Conservation (phyloP, 1,140 invertebrate genomes). For the Ceratoteleas bidentatus region DNA sequence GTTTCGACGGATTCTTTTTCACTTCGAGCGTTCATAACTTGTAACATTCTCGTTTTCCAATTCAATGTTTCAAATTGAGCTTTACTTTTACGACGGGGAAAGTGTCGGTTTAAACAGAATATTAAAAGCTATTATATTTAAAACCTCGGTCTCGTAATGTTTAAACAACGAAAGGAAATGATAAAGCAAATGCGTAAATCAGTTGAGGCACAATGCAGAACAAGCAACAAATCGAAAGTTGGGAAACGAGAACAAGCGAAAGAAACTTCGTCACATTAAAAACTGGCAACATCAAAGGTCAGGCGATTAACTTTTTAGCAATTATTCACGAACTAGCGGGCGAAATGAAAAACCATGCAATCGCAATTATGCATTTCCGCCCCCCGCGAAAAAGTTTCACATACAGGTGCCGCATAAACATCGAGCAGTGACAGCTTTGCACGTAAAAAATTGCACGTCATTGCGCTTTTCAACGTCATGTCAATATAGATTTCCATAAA, state of each 20-base stretch:
- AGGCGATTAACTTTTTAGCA: conserved; percentile 4
- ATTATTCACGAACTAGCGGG: background rate
- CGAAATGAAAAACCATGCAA: conserved; percentile 2
- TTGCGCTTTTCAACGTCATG: conserved; percentile 16
- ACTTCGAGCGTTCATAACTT: background rate
- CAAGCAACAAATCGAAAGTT: too few relatives aligned
- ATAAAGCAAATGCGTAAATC: too few relatives aligned
- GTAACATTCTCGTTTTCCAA: conserved; percentile 1
- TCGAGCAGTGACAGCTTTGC: conserved; percentile 11
- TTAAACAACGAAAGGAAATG: too few relatives aligned
- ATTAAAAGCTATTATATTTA: too few relatives aligned
- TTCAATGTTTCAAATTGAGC: background rate
- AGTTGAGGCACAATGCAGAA: too few relatives aligned
- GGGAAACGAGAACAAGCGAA: too few relatives aligned
- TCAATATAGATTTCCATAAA: too few relatives aligned
- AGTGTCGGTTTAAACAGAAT: too few relatives aligned
- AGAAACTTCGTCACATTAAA: too few relatives aligned
- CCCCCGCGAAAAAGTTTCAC: conserved; percentile 5
- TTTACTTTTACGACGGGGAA: too few relatives aligned
- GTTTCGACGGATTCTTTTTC: conserved; percentile 1
- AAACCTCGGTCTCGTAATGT: too few relatives aligned
- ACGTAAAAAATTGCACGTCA: conserved; percentile 20
- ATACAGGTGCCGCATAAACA: conserved; percentile 10
- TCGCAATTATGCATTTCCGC: conserved; percentile 7
- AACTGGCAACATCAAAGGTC: background rate